Percentiles rank a stretch among this genome's conserved stretches.
phyloP scores from a whole-genome alignment of 2,888 invertebrate genomes.

The Drosophila limbata region DNA sequence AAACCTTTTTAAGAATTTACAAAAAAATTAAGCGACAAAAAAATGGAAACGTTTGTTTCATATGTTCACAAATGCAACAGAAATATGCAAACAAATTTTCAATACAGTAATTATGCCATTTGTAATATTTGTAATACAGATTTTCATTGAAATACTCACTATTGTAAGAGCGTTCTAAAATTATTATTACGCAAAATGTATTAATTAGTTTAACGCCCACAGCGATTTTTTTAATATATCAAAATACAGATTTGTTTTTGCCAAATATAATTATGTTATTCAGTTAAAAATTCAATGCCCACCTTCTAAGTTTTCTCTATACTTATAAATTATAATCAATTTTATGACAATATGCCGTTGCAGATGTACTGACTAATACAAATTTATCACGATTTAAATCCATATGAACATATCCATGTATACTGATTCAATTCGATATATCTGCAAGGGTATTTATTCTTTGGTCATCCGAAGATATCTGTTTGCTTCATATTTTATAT shows the following conservation, averaged over 20 bases:
- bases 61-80: constrained; percentile 28
- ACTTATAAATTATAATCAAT: not conserved
- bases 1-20: constrained; percentile 33
- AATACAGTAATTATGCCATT: constrained; percentile 40
- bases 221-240: constrained; percentile 8
- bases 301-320: not conserved
- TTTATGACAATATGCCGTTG: not conserved
- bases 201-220: constrained; percentile 45
- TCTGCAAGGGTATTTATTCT: constrained; percentile 2
- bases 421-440: not conserved
- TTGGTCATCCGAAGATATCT: not conserved
- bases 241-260: not conserved
- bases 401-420: not conserved
- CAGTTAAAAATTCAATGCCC: not conserved
- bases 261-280: not conserved
- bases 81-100: constrained; percentile 25
- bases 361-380: not conserved
- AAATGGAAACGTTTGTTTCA: constrained; percentile 22
- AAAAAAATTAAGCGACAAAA: constrained; percentile 20
- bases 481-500: not conserved
- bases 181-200: constrained; percentile 36
- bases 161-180: constrained; percentile 19
- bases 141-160: constrained; percentile 19
- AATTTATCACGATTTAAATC: not conserved
- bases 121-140: constrained; percentile 20